Evolutionary conservation across 2,888 invertebrate genomes (phyloP).

Genomic region (Neuroscelio doddi): DNA sequence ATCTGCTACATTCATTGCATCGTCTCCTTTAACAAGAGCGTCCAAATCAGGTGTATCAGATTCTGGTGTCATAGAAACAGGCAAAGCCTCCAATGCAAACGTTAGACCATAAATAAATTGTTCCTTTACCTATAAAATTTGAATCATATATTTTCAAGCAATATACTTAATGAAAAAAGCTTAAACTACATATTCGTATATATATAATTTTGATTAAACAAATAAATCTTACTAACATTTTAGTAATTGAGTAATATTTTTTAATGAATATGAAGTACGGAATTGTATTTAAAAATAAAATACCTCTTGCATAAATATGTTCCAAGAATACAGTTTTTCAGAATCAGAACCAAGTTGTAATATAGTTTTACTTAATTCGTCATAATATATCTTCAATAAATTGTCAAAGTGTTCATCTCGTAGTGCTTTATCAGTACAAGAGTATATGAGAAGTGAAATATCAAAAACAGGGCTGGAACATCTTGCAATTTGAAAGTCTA

Average conservation of each 20-base stretch:
- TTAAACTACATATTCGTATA: neutral
- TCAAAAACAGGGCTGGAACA: constrained; percentile 77
- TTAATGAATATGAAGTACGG: neutral
- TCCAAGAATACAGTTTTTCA: constrained; percentile 74
- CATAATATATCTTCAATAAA: constrained; percentile 77
- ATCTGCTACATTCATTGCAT: constrained; percentile 76
- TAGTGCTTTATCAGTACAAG: constrained; percentile 77
- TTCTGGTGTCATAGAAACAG: constrained; percentile 75
- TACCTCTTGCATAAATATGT: constrained; percentile 74
- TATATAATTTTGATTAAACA: no score
- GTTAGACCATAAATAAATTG: constrained; percentile 76
- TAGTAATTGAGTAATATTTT: neutral
- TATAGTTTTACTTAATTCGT: constrained; percentile 69
- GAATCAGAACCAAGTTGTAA: constrained; percentile 76
- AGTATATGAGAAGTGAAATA: constrained; percentile 76
- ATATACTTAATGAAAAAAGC: constrained; percentile 3
- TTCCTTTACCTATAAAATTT: constrained; percentile 70
- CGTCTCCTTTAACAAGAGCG: constrained; percentile 75
- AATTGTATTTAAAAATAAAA: constrained; percentile 1
- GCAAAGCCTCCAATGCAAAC: constrained; percentile 77
- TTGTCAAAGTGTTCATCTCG: constrained; percentile 76
- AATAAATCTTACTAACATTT: neutral
- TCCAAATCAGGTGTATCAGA: constrained; percentile 77
- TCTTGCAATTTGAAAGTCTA: constrained; percentile 81
- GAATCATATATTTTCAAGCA: neutral